Evolutionary conservation across 2,797 vertebrate genomes (phyloP).

Genomic region (Pempheris klunzingeri): DNA sequence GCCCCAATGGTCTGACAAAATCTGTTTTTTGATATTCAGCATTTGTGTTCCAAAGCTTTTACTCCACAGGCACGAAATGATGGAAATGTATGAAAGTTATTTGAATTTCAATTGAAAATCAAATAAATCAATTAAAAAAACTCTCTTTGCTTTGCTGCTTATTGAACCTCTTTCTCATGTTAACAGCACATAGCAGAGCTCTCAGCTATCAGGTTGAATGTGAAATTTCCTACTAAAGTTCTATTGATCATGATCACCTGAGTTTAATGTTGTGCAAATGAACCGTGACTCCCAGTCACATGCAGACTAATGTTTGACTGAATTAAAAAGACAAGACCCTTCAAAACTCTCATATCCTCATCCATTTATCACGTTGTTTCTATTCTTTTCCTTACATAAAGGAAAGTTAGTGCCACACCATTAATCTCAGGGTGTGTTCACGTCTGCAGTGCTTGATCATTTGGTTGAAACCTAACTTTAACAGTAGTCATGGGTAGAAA

Average conservation of each 20-base stretch:
- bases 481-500: not conserved
- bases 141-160: conserved; percentile 7
- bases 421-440: no score
- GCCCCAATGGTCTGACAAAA: conserved; percentile 77
- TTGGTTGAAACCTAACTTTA: not conserved
- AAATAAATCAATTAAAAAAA: conserved; percentile 37
- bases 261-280: conserved; percentile 28
- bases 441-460: not conserved
- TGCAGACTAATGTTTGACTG: not conserved
- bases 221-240: not conserved
- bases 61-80: conserved; percentile 60
- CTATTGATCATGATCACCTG: conserved; percentile 10
- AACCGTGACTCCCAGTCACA: not conserved
- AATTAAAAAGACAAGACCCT: conserved; percentile 8
- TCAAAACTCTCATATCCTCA: not conserved
- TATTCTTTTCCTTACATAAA: not conserved
- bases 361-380: not conserved
- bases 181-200: conserved; percentile 16
- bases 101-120: conserved; percentile 40
- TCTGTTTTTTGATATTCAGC: conserved; percentile 76
- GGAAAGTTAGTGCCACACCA: no score
- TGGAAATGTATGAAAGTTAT: conserved; percentile 52
- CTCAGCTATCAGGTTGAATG: not conserved
- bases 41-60: conserved; percentile 76
- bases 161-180: conserved; percentile 17